These are phyloP conservation scores for Drosophila planitibia DNA, from an alignment of 2,888 invertebrate genomes.

Conservation along the genomic window DNA sequence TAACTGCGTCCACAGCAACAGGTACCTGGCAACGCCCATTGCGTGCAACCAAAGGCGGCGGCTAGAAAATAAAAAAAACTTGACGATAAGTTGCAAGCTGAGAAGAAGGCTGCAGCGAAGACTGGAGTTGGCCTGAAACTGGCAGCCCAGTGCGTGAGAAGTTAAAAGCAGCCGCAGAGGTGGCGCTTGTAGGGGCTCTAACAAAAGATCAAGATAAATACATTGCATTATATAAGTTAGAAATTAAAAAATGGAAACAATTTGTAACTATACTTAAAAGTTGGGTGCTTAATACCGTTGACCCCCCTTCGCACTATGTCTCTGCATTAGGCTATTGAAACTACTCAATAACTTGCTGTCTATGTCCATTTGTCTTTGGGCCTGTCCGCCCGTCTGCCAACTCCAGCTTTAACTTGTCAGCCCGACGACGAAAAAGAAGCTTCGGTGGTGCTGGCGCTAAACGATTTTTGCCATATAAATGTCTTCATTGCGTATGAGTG, in stretches of 20 bases:
- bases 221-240: not conserved
- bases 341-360: conserved; percentile 41
- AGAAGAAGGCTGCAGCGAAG: conserved; percentile 39
- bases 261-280: not conserved
- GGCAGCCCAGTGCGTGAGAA: conserved; percentile 52
- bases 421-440: conserved; percentile 48
- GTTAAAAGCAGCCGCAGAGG: conserved; percentile 43
- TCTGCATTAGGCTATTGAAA: conserved; percentile 25
- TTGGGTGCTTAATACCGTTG: not conserved
- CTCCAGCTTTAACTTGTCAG: conserved; percentile 21
- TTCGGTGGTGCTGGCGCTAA: conserved; percentile 62
- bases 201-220: not conserved
- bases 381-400: conserved; percentile 13
- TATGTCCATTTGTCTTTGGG: conserved; percentile 7
- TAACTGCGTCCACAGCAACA: conserved; percentile 59
- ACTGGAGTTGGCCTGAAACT: conserved; percentile 11
- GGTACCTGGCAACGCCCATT: conserved; percentile 81
- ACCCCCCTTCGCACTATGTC: not conserved
- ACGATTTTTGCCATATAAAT: conserved; percentile 79
- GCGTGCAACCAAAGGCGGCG: conserved; percentile 68
- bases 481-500: conserved; percentile 82
- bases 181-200: conserved; percentile 16
- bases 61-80: conserved; percentile 58
- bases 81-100: conserved; percentile 62
- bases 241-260: not conserved